Percentiles rank a stretch among this genome's conserved stretches.
Conservation (phyloP, 2,888 invertebrate genomes). For the Xestia ashworthii region DNA sequence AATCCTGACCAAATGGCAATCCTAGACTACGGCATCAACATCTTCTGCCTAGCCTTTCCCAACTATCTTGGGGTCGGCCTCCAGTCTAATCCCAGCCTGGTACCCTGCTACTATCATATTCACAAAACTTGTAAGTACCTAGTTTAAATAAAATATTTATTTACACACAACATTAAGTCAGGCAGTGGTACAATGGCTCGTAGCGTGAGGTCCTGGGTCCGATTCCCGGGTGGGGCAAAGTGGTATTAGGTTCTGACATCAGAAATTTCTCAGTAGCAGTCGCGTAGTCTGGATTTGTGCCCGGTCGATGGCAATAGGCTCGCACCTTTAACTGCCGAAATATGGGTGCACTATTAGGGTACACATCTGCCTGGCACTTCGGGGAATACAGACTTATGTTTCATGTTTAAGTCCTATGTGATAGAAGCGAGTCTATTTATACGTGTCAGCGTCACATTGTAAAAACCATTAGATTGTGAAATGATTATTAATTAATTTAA, state of each 20-base stretch:
- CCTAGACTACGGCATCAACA: background rate
- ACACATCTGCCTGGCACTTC: no score
- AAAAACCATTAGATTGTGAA: no score
- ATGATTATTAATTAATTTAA: no score
- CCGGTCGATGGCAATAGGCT: background rate
- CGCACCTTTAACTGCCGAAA: background rate
- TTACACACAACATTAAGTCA: background rate
- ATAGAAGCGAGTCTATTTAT: background rate
- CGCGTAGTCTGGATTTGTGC: background rate
- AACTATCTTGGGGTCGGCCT: background rate
- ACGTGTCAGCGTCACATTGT: no score
- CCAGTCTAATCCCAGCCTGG: background rate
- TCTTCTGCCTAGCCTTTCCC: background rate
- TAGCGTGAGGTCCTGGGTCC: background rate
- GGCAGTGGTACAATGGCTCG: background rate
- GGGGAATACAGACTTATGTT: background rate
- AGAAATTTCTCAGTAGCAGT: background rate
- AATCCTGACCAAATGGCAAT: background rate
- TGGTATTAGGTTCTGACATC: background rate
- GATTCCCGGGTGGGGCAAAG: background rate
- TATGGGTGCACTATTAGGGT: no score
- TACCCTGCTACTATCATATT: no score
- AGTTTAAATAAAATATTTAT: background rate
- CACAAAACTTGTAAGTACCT: background rate
- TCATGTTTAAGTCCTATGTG: background rate